A percentile compares a stretch with the other conserved stretches of the same genome.
phyloP scores from a whole-genome alignment of 2,113 vertebrate species.

The Anser brachyrhynchus region DNA sequence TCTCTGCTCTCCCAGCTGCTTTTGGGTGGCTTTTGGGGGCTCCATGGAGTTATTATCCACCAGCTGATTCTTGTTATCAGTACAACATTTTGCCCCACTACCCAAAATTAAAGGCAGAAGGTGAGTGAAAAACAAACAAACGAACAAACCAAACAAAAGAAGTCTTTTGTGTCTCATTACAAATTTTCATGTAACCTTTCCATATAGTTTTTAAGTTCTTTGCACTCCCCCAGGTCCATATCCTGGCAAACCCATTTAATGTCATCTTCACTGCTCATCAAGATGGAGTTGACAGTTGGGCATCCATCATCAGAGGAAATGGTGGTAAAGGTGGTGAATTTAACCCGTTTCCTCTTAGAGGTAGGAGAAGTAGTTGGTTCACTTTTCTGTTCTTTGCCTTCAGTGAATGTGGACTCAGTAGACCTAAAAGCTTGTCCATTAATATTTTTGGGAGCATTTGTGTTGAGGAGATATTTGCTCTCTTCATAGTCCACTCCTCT shows the following conservation, averaged over 20 bases:
- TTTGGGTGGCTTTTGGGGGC: slow-evolving; percentile 25
- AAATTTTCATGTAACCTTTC: slow-evolving; percentile 72
- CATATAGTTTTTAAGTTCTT: slow-evolving; percentile 73
- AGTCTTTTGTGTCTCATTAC: background rate
- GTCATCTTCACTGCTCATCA: slow-evolving; percentile 79
- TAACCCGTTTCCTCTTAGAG: slow-evolving; percentile 94
- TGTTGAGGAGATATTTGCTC: slow-evolving; percentile 77
- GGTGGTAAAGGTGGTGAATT: slow-evolving; percentile 92
- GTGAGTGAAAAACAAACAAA: slow-evolving; percentile 65
- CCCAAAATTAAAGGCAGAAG: slow-evolving; percentile 78
- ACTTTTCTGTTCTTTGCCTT: slow-evolving; percentile 69
- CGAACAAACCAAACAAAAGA: background rate
- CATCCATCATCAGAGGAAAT: slow-evolving; percentile 78
- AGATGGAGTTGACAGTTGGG: slow-evolving; percentile 68
- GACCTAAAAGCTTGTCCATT: slow-evolving; percentile 70
- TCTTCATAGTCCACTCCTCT: slow-evolving; percentile 82
- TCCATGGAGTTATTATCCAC: background rate
- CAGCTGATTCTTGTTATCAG: background rate
- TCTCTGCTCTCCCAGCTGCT: slow-evolving; percentile 7
- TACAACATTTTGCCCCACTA: slow-evolving; percentile 11
- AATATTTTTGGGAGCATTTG: slow-evolving; percentile 11
- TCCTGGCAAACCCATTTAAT: slow-evolving; percentile 90
- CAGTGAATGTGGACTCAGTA: background rate
- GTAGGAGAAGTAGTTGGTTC: slow-evolving; percentile 89
- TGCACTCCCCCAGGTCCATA: slow-evolving; percentile 78